Base-by-base conservation (phyloP, 2,113 vertebrate genomes). In the Oncorhynchus gorbuscha region DNA sequence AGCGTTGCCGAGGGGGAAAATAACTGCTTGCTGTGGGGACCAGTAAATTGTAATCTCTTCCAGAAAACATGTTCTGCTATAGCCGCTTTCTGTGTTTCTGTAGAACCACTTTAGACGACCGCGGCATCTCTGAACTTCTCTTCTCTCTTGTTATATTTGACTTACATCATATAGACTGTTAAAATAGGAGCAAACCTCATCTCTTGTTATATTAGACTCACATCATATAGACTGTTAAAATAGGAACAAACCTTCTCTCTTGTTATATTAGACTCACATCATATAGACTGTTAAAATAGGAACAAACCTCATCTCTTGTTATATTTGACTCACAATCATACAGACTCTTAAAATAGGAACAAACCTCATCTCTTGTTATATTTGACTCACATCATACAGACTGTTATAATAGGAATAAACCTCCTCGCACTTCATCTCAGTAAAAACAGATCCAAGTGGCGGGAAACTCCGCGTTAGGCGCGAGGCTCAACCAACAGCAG, bases 361-460 rank as follows among this genome's bases (percentile, higher is more conserved):
- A 28, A 13, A 45, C 39, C 39, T 11, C 64, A 9, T 67, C 65
- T 35, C 3, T 30, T 66, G 64, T 66, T 66, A 12, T 66, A 66
- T 66, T 66, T 66, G n/a, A 16, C 39, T 45, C 39, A 11, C 39
- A 45, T 11, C 24, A 14, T 66, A 26, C 30, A n/a, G 64, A 30
- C 24, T 66, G 64, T n/a, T 66, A 66, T 16, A 66, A 66, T 13
- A 35, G 28, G 30, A 28, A 35, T 3, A 28, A 13, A 45, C 39
- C 39, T 11, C 65, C 22, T 67, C 65, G 18, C 30, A 16, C 30
- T 35, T 69, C 30, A 20, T 45, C 59, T 62, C n/a, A 30, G 9
- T 66, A 16, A 66, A 45, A 69, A 22, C 32, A 69, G 32, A 35
- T 69, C 35, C 69, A 70, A 70, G 39, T 70, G 39, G 70, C 22